Evolutionary conservation across 2,888 invertebrate genomes (phyloP).

Genomic region (Parasteatoda lunata): DNA sequence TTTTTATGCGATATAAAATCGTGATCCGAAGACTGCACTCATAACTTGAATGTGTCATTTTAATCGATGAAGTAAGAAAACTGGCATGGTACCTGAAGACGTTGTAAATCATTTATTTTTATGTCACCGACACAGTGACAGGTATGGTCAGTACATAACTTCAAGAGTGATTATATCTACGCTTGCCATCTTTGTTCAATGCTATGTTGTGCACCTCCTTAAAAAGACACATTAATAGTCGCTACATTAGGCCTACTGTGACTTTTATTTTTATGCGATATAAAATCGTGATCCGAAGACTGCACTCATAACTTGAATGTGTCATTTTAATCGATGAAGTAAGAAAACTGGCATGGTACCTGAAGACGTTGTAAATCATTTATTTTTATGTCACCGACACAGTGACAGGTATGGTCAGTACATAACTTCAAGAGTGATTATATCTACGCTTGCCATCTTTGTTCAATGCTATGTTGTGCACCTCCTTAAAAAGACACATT

Average conservation of each 20-base stretch:
- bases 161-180: background rate
- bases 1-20: background rate
- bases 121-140: background rate
- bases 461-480: background rate
- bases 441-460: no score
- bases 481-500: conserved; percentile 43
- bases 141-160: background rate
- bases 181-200: background rate
- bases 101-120: background rate
- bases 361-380: background rate
- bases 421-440: background rate
- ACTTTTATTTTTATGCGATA: background rate
- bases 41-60: conserved; percentile 14
- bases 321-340: conserved; percentile 35
- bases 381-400: background rate
- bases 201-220: conserved; percentile 18
- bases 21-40: background rate
- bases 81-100: background rate
- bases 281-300: background rate
- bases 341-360: conserved; percentile 6
- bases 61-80: conserved; percentile 32
- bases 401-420: background rate
- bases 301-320: background rate
- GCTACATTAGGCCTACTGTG: conserved; percentile 34
- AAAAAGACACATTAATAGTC: conserved; percentile 50